Base-by-base conservation (phyloP, 1,140 invertebrate species). In the Halesus radiatus region DNA sequence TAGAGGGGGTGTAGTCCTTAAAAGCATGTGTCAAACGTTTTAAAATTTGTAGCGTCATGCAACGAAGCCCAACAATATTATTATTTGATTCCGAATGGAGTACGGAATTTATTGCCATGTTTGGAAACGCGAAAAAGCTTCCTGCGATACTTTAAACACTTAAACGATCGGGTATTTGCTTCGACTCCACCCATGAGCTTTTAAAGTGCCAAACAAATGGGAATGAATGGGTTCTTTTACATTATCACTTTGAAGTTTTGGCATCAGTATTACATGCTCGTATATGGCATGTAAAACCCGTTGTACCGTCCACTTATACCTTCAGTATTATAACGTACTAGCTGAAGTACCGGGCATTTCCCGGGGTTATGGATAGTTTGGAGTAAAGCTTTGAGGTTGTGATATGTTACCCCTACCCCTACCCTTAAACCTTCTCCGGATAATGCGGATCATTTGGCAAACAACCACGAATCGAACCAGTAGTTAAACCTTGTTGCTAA, bases 11-110 rank as follows among this genome's bases (percentile, higher is more conserved):
- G 54, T 54, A 52, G 73, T 81, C 78, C 74, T 74, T 83, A 81
- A 81, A 83, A 83, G 82, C 82, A 83, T 81, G 82, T 83, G 82
- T 83, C 82, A 83, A 83, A 81, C 82, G 73, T 62, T 83, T 83
- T 76, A 75, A 81, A 83, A 83, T 83, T 83, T 83, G 82, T 83
- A 66, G 80, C 80, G 77, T 81, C 78, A 83, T 53, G 82, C 32
- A 58, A 56, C 18, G 64, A 68, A 58, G 73, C 79, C 32, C 62
- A 20, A 32, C 75, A 29, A 81, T 54, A 37, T 68, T 68, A 76
- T 76, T 76, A 78, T 78, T 68, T 68, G 76, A 78, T 77, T 73
- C 75, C 70, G 68, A 80, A 81, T 76, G 74, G 79, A 70, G 29
- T 54, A 37, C 29, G 50, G 22, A 75, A 81, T 81, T 81, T 81